phyloP scores from a whole-genome alignment of 2,797 vertebrate genomes.

The Tarsius wallacei region DNA sequence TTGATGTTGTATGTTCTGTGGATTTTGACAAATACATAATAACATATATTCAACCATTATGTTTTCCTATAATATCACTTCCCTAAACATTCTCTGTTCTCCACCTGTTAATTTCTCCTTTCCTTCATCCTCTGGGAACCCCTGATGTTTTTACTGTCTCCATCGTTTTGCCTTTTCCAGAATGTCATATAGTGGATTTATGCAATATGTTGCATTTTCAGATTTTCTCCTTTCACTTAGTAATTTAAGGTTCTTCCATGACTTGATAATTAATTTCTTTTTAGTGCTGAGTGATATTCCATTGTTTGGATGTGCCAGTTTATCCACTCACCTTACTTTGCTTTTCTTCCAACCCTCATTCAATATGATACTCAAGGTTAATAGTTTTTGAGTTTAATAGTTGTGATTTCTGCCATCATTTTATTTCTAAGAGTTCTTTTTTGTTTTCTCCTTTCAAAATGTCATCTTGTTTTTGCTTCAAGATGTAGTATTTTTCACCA shows the following conservation, averaged over 20 bases:
- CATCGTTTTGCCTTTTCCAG: not conserved
- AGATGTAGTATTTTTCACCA: not conserved
- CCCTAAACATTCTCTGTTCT: no score
- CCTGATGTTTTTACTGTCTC: not conserved
- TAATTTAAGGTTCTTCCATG: not conserved
- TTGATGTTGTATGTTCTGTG: no score
- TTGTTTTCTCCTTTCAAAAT: not conserved
- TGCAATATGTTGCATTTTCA: not conserved
- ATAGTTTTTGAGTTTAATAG: conserved; percentile 19
- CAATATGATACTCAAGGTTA: not conserved
- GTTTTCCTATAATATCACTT: no score
- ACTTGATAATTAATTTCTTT: not conserved
- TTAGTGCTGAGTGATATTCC: not conserved
- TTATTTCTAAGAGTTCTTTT: not conserved
- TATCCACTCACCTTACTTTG: not conserved
- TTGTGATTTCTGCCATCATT: not conserved
- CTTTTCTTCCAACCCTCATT: not conserved
- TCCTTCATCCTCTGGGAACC: no score
- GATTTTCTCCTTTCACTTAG: not conserved
- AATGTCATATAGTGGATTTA: not conserved
- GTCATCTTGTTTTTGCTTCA: not conserved
- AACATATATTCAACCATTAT: no score
- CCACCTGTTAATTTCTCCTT: no score
- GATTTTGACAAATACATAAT: no score
- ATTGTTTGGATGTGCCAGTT: not conserved